Conservation (phyloP, 2,888 invertebrate species). For the Conchocele bisecta region DNA sequence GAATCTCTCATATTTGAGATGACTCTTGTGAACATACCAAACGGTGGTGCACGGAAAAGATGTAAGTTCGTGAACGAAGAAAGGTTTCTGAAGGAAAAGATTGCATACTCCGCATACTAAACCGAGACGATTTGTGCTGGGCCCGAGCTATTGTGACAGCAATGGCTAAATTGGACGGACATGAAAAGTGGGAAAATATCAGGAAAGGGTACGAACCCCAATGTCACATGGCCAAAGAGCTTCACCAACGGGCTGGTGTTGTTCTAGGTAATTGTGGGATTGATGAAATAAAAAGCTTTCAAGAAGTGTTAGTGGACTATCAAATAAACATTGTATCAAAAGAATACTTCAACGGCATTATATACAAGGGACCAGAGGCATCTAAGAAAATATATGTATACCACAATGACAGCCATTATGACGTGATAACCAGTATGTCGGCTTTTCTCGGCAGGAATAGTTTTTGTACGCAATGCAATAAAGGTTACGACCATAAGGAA, state of each 20-base stretch:
- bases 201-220: not conserved
- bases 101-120: constrained; percentile 17
- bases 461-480: constrained; percentile 41
- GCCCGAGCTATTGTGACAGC: constrained; percentile 19
- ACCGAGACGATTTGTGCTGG: constrained; percentile 14
- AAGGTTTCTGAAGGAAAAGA: constrained; percentile 5
- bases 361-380: constrained; percentile 32
- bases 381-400: constrained; percentile 41
- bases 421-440: constrained; percentile 36
- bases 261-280: not conserved
- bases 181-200: constrained; percentile 24
- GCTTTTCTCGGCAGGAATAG: constrained; percentile 39
- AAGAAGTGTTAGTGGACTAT: constrained; percentile 4
- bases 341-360: constrained; percentile 25
- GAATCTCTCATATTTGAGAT: constrained; percentile 44
- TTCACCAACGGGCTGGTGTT: not conserved
- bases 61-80: too few species aligned
- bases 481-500: constrained; percentile 44
- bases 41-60: too few species aligned
- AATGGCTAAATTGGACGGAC: constrained; percentile 6
- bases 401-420: constrained; percentile 37
- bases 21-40: constrained; percentile 35
- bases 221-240: not conserved
- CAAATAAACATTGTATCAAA: constrained; percentile 38
- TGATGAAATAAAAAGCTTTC: constrained; percentile 18